Base-by-base conservation (phyloP, 2,113 vertebrate genomes). In the Electrona antarctica region DNA sequence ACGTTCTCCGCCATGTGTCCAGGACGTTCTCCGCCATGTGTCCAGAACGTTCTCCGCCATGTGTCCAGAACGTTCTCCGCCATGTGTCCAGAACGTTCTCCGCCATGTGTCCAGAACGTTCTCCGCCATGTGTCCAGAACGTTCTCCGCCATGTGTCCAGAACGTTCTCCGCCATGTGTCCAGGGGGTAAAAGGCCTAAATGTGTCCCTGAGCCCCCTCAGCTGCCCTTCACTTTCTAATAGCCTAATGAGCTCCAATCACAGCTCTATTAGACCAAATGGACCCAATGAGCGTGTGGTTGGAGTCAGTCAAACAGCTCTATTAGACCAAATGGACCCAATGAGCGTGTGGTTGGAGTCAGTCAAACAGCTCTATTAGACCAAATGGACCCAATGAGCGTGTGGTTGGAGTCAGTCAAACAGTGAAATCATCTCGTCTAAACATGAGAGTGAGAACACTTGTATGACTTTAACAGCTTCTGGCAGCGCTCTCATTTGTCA, bases 171-270 rank as follows among this genome's bases (percentile, higher is more conserved):
- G 33, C 33, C 33, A 41, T 41, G 33, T 41, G 33, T 41, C 33
- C 33, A 41, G 13, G 41, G 28, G 50, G 45, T 8, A 46, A 14
- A 46, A 46, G 41, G 2, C 45, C 73, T 57, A 28, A 45, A 58
- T 68, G 28, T 49, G 51, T 60, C 60, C 47, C 73, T 64, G 46
- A 61, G 67, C 61, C 70, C 48, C 55, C 49, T 76, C 64, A 45
- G 63, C 58, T 50, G 63, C 64, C 59, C 73, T 63, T 58, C 67
- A 70, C 71, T 78, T 78, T 87, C 73, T 81, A 88, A 81, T 58
- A 73, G 78, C 73, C 82, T 88, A 84, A 86, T 88, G 83, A 83
- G 71, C 46, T 7, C 68, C 67, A 77, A 84, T 88, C 88, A 76
- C 60, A 76, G 68, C 58, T 60, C 65, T 79, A 60, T 71, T 70